phyloP scores from a whole-genome alignment of 2,888 invertebrate species.

The Hofmannophila pseudospretella region DNA sequence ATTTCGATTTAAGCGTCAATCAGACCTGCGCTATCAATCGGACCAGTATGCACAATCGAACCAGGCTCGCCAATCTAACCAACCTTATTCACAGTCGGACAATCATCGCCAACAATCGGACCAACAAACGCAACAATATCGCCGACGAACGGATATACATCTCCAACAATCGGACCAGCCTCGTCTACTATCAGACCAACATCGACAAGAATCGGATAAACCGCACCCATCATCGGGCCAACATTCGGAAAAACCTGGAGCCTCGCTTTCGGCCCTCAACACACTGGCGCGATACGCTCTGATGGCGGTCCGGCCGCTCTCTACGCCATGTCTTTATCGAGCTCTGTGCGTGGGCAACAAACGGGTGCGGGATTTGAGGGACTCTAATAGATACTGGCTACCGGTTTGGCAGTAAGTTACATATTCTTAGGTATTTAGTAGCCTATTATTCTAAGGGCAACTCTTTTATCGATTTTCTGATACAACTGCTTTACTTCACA shows the following conservation, averaged over 20 bases:
- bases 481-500: too few relatives aligned
- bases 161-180: conserved; percentile 15
- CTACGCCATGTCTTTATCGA: conserved; percentile 79
- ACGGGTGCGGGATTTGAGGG: conserved; percentile 72
- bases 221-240: too few relatives aligned
- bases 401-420: conserved; percentile 87
- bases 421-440: background rate
- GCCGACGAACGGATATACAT: too few relatives aligned
- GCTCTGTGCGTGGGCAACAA: conserved; percentile 83
- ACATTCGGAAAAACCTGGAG: background rate
- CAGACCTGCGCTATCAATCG: conserved; percentile 8
- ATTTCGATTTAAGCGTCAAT: conserved; percentile 52
- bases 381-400: conserved; percentile 81
- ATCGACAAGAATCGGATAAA: conserved; percentile 26
- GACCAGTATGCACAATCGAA: background rate
- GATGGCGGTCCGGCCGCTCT: conserved; percentile 73
- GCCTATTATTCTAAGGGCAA: background rate
- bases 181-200: background rate
- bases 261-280: conserved; percentile 66
- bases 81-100: too few relatives aligned
- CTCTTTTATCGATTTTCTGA: too few relatives aligned
- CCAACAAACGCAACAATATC: too few relatives aligned
- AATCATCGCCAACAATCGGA: too few relatives aligned
- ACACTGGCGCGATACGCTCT: conserved; percentile 73
- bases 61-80: background rate